Evolutionary conservation across 2,888 invertebrate species (phyloP), one percentile per base, ranked within the genome.

Genomic region (Branchinecta sandiegonensis): DNA sequence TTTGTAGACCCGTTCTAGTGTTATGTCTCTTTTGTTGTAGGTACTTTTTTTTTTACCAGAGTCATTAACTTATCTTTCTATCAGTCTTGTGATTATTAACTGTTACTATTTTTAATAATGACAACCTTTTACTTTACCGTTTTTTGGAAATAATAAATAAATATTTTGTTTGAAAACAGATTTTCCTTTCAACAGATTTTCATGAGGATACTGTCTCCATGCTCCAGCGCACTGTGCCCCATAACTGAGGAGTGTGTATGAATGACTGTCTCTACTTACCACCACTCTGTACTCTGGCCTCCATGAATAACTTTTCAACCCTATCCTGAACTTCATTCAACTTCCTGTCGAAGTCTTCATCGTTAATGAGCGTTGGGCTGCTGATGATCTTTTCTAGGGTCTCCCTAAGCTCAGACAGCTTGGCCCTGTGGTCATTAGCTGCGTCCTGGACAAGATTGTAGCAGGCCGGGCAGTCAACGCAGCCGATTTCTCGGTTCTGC

Each of bases 401-500:
- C 68, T 85, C 84, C 73, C 87, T 85, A 46, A 99, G 81, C 70
- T 88, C 85, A 3, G 81, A 80, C 67, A 95, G 79, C 74, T 90
- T 88, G 46, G 77, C 79, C 69, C 90, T 81, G 75, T 94, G 92
- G 10, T 81, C 80, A 75, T 87, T 85, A 9, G 90, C 91, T 0
- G 90, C 88, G 70, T 89, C 88, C 76, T 90, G 89, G 0, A 99
- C 93, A 11, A 99, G 81, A 77, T 91, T 91, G 78, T 99, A 99
- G 78, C 97, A 99, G 11, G 90, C 85, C 0, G 94, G 94, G 77
- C 99, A 99, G 75, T 92, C 87, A 66, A 88, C 81, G 74, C 92
- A 92, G 14, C 94, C 94, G 69, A 87, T 86, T 71, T 92, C 89
- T 46, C 94, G 85, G 76, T 95, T 89, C 76, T 87, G 88, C 77